phyloP scores from a whole-genome alignment of 2,113 vertebrate species.

The Hemicordylus capensis region DNA sequence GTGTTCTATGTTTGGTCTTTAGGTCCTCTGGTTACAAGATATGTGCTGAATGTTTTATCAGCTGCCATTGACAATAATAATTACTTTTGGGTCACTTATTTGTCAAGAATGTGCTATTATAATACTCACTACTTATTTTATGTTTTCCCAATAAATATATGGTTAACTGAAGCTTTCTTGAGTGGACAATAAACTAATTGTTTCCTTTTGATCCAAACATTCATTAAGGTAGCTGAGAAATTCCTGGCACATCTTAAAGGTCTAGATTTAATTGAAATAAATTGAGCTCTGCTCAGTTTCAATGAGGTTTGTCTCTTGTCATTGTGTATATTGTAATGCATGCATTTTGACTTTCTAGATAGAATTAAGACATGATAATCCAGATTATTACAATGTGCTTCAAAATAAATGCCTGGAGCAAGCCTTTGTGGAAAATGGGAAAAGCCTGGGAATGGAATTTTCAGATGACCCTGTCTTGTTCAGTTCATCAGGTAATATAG shows the following conservation, averaged over 20 bases:
- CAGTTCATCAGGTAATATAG: constrained; percentile 69
- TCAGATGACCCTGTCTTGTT: constrained; percentile 61
- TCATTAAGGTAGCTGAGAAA: no score
- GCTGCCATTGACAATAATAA: neutral
- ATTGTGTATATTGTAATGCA: neutral
- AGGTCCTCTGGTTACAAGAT: neutral
- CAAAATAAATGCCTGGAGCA: constrained; percentile 75
- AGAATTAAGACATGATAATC: constrained; percentile 64
- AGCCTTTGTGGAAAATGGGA: constrained; percentile 77
- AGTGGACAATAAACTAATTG: no score
- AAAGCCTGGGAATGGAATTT: constrained; percentile 77
- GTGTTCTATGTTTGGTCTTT: neutral
- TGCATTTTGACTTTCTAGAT: constrained; percentile 65
- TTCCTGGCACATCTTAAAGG: no score
- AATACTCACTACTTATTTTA: neutral
- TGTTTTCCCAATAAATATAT: no score
- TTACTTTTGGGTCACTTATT: neutral
- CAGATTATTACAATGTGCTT: constrained; percentile 78
- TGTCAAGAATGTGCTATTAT: neutral
- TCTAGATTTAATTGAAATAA: no score
- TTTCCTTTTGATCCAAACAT: no score
- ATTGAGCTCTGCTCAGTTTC: no score
- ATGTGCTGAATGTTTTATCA: neutral
- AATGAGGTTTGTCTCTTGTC: no score
- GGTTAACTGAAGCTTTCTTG: no score